Evolutionary conservation across 2,888 invertebrate species (phyloP).

Genomic region (Apamea epomidion): DNA sequence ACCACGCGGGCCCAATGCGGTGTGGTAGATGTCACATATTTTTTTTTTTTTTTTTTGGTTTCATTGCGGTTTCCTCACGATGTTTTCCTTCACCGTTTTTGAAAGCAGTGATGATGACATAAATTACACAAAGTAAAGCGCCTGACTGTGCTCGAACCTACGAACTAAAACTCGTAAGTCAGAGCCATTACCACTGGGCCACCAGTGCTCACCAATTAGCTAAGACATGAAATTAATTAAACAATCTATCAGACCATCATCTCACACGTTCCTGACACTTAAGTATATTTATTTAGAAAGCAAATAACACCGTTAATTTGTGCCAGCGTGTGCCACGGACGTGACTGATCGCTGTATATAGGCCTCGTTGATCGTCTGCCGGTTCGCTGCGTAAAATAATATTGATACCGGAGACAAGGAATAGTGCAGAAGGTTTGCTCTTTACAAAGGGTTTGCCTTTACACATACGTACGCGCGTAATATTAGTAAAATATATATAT

Average conservation of each 20-base stretch:
- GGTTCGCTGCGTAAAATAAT: conserved; percentile 57
- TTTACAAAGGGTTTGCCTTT: too few relatives aligned
- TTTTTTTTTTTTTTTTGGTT: not conserved
- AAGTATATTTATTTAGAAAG: conserved; percentile 58
- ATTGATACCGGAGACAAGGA: conserved; percentile 40
- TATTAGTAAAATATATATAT: too few relatives aligned
- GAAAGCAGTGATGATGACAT: not conserved
- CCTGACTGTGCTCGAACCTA: not conserved
- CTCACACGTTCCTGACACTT: conserved; percentile 26
- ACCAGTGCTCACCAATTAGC: not conserved
- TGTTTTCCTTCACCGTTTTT: not conserved
- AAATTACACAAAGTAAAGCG: not conserved
- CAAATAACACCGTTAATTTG: conserved; percentile 57
- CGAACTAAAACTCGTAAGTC: not conserved
- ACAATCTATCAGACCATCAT: conserved; percentile 44
- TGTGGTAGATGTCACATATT: not conserved
- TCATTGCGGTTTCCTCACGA: not conserved
- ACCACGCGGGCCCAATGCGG: not conserved
- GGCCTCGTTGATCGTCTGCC: conserved; percentile 69
- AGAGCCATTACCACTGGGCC: not conserved
- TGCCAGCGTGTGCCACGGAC: conserved; percentile 49
- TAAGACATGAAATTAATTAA: conserved; percentile 36
- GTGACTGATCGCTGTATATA: conserved; percentile 68
- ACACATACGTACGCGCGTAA: too few relatives aligned
- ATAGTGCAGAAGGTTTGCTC: not conserved